Conservation (phyloP, 2,113 vertebrate species). For the Corythoichthys haematopterus region DNA sequence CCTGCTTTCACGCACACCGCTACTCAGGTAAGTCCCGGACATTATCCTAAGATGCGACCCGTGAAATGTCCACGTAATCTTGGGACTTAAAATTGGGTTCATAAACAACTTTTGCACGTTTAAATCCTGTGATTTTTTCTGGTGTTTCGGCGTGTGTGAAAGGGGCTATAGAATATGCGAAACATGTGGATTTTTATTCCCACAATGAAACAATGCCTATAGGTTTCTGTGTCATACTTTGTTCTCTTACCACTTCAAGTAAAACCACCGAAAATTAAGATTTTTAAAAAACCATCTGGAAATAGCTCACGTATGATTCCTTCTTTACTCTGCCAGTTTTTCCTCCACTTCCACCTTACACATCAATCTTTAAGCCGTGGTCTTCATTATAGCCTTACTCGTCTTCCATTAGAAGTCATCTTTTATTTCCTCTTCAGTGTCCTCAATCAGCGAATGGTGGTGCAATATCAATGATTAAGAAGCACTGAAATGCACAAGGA, state of each 20-base stretch:
- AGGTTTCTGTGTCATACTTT: conserved; percentile 28
- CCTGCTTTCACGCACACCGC: no score
- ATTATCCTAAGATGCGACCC: no score
- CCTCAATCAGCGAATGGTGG: conserved; percentile 4
- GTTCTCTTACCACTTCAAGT: no score
- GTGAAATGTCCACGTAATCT: no score
- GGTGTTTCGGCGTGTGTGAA: no score
- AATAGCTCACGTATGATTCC: conserved; percentile 32
- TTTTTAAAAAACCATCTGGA: conserved; percentile 45
- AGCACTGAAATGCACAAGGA: conserved; percentile 1
- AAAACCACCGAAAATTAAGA: conserved; percentile 30
- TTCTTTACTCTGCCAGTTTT: conserved; percentile 5
- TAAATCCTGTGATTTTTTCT: no score
- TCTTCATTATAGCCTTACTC: neutral
- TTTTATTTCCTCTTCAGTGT: neutral
- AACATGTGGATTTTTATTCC: neutral
- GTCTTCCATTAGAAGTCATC: conserved; percentile 2
- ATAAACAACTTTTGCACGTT: no score
- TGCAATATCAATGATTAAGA: conserved; percentile 32
- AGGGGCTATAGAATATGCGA: no score
- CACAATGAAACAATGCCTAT: no score
- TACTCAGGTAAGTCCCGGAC: no score
- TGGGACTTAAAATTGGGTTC: no score
- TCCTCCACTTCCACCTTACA: neutral
- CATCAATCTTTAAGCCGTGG: neutral